Evolutionary conservation across 2,797 vertebrate species (phyloP).

Genomic region (Sebastes alutus): DNA sequence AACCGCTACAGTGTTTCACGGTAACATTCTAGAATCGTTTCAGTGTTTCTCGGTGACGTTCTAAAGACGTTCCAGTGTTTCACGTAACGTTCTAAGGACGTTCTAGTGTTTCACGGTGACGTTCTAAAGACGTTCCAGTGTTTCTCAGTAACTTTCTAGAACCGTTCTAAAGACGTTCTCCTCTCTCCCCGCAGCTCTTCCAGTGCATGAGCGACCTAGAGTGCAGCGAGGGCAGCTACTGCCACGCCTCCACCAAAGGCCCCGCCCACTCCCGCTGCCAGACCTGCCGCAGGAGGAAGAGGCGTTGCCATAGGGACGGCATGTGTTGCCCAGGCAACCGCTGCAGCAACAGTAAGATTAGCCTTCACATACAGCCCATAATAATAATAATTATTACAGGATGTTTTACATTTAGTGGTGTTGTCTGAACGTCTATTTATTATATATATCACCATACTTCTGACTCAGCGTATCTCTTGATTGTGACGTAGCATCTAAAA

Average conservation of each 20-base stretch:
- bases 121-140: too few species aligned
- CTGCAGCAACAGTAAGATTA: slow-evolving; percentile 87
- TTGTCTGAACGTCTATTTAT: too few species aligned
- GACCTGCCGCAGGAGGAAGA: slow-evolving; percentile 88
- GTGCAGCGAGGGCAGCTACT: slow-evolving; percentile 89
- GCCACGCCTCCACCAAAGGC: slow-evolving; percentile 84
- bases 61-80: too few species aligned
- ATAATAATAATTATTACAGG: too few species aligned
- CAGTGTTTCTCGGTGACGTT: too few species aligned
- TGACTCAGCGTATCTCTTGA: background rate
- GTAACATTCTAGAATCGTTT: too few species aligned
- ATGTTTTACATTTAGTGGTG: too few species aligned
- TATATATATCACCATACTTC: background rate
- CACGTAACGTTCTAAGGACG: too few species aligned
- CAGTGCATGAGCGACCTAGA: slow-evolving; percentile 91
- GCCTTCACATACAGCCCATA: background rate
- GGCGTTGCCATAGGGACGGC: slow-evolving; percentile 88
- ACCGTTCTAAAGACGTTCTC: too few species aligned
- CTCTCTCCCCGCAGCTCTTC: slow-evolving; percentile 75
- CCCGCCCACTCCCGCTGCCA: slow-evolving; percentile 85
- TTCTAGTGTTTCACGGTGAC: too few species aligned
- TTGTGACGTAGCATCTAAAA: background rate
- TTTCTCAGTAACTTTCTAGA: too few species aligned
- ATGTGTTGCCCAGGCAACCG: slow-evolving; percentile 92
- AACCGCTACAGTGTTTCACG: too few species aligned